A percentile compares a stretch with the other conserved stretches of the same genome.
Conservation (phyloP, 2,797 vertebrate genomes). For the Hippocampus kuda region DNA sequence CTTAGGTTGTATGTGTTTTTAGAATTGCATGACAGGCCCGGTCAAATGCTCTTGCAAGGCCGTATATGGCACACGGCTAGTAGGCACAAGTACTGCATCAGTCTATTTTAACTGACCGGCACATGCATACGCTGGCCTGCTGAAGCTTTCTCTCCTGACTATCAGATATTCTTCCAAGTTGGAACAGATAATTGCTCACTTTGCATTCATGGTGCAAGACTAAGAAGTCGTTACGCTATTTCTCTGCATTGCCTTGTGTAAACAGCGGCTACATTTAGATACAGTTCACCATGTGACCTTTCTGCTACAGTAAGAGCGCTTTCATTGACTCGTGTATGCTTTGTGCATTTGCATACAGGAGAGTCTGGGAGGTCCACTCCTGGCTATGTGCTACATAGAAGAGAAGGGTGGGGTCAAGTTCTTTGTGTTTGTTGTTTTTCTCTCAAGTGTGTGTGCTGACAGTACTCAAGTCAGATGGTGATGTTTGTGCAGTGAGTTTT, state of each 20-base stretch:
- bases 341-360: slow-evolving; percentile 32
- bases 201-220: slow-evolving; percentile 38
- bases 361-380: slow-evolving; percentile 42
- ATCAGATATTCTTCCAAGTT: slow-evolving; percentile 19
- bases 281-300: slow-evolving; percentile 18
- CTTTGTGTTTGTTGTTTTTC: slow-evolving; percentile 42
- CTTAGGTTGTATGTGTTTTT: background rate
- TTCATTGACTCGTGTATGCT: slow-evolving; percentile 11
- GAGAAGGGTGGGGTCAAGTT: slow-evolving; percentile 56
- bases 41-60: background rate
- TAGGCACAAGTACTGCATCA: background rate
- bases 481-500: slow-evolving; percentile 24
- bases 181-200: slow-evolving; percentile 18
- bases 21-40: background rate
- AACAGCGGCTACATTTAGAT: slow-evolving; percentile 31
- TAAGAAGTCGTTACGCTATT: slow-evolving; percentile 40
- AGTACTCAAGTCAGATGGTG: slow-evolving; percentile 21
- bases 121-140: background rate
- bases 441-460: slow-evolving; percentile 23
- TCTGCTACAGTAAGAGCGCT: background rate
- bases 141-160: background rate
- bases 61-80: background rate
- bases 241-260: slow-evolving; percentile 25
- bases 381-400: slow-evolving; percentile 40
- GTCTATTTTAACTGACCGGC: background rate